Conservation (phyloP, 2,113 vertebrate species). For the Seriola quinqueradiata region DNA sequence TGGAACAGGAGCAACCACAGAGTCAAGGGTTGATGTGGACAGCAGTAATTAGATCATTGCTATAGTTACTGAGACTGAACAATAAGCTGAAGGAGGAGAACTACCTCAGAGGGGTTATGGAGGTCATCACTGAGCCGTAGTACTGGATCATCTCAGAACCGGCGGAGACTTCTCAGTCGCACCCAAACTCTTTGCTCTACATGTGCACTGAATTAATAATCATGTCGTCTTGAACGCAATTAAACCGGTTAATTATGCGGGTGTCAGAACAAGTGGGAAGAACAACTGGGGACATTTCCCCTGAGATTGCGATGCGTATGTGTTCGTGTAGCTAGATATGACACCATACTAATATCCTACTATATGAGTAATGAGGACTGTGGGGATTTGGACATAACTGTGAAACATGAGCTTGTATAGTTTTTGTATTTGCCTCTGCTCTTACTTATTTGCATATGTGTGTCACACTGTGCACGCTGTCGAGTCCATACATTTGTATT, state of each 20-base stretch:
- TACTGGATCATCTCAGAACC: conserved; percentile 3
- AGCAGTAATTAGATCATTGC: background rate
- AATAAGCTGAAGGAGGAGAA: background rate
- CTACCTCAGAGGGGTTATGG: background rate
- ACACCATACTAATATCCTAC: conserved; percentile 16
- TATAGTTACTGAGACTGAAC: background rate
- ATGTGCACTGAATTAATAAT: conserved; percentile 36
- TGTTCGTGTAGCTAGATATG: conserved; percentile 6
- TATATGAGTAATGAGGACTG: conserved; percentile 58
- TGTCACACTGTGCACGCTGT: background rate
- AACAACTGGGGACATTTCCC: conserved; percentile 47
- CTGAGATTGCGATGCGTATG: conserved; percentile 21
- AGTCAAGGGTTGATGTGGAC: background rate
- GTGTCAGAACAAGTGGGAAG: conserved; percentile 35
- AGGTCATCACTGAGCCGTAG: conserved; percentile 8
- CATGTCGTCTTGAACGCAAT: conserved; percentile 27
- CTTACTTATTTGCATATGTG: conserved; percentile 27
- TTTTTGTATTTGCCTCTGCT: background rate
- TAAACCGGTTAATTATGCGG: conserved; percentile 41
- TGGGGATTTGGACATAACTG: conserved; percentile 38
- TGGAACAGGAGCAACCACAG: background rate
- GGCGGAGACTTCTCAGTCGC: conserved; percentile 2
- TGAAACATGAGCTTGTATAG: background rate
- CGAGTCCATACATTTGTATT: background rate
- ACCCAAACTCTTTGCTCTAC: background rate